Evolutionary conservation across 2,888 invertebrate species (phyloP), one percentile per base, ranked within the genome.

Genomic region (Philonicus albiceps): DNA sequence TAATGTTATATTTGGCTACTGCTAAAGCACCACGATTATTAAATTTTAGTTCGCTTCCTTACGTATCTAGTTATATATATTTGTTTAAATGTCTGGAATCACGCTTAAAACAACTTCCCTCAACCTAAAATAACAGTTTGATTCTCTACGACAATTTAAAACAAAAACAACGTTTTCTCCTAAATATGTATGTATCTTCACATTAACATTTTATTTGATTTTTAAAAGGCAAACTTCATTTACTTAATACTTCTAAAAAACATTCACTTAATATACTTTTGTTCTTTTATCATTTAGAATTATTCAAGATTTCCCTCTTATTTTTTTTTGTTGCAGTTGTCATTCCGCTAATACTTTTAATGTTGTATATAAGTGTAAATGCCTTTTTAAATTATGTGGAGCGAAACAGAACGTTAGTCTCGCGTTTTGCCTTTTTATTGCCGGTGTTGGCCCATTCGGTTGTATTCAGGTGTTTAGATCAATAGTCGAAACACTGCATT

Each of bases 1-100:
- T 81, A 81, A 81, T 81, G 2, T 81, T 53, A 81, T 84, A 73
- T 84, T 84, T 73, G 72, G 84, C 84, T 84, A 84, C 72, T 84
- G 84, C 84, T 84, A 84, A 84, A 84, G 84, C 84, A 84, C 84
- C 84, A 84, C 84, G 55, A 84, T 72, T 84, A 84, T 30, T 73
- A 84, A 84, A 73, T 84, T 84, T 72, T 84, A 43, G 40, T 84
- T 84, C 73, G 73, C 73, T 73, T 72, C 40, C 64, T 64, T 64
- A 64, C 22, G 64, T 64, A 64, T 64, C 64, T 64, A 64, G 19
- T 73, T 84, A 83, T 72, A 40, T 84, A 73, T 73, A 73, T 73
- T 84, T 84, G 72, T 64, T 84, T 84, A 84, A 73, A 73, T 84
- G 31, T 84, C 73, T 84, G 73, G 40, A 84, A 84, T 73, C 73